Evolutionary conservation across 2,797 vertebrate species (phyloP).

Genomic region (Girardinus metallicus): DNA sequence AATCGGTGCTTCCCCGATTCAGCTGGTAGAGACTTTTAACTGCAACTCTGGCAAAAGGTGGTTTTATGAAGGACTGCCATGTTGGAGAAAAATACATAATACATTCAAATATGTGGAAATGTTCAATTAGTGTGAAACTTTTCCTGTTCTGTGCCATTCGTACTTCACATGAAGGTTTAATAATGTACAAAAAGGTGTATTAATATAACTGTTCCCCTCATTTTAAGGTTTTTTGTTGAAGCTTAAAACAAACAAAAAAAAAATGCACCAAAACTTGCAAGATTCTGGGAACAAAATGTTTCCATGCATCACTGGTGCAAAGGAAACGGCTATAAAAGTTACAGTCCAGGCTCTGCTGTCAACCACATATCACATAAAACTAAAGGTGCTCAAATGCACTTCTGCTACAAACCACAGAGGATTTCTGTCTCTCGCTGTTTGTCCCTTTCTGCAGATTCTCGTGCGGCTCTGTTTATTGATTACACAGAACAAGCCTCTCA

Average conservation of each 20-base stretch:
- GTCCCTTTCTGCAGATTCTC: conserved; percentile 6
- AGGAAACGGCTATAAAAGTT: background rate
- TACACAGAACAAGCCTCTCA: conserved; percentile 3
- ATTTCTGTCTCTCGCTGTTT: background rate
- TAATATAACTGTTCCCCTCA: background rate
- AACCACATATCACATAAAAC: background rate
- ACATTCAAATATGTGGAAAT: background rate
- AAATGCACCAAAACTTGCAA: background rate
- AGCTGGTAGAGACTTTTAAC: background rate
- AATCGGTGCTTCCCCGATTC: background rate
- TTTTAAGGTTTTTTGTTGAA: background rate
- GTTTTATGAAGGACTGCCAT: background rate
- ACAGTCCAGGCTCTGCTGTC: background rate
- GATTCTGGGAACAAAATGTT: background rate
- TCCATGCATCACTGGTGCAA: background rate
- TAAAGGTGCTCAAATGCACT: background rate
- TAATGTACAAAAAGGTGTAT: background rate
- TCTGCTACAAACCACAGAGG: background rate
- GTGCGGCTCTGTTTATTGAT: background rate
- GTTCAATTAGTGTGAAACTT: background rate
- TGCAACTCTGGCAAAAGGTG: background rate
- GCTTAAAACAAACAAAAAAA: background rate
- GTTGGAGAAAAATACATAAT: background rate
- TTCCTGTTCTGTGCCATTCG: background rate
- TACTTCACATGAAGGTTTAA: background rate